These are phyloP conservation scores for Pheucticus melanocephalus DNA, from an alignment of 2,113 vertebrate genomes.

Conservation along the genomic window DNA sequence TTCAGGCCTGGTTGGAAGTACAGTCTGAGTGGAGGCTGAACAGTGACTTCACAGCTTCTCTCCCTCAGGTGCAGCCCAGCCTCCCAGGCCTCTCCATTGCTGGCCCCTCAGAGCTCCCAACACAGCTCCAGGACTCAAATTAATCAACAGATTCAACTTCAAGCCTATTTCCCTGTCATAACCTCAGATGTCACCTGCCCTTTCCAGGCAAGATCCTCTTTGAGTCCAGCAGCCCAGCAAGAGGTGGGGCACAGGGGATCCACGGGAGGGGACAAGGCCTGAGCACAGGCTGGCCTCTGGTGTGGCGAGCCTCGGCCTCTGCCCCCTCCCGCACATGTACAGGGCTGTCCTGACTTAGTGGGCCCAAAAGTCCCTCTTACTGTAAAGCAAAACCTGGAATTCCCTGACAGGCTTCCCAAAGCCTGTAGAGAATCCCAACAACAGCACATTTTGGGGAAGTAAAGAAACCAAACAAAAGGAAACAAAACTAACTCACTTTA, in stretches of 20 bases:
- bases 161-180: not conserved
- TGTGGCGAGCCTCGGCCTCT: rapidly evolving
- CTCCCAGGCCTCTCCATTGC: not conserved
- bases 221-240: not conserved
- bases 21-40: not conserved
- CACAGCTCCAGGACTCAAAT: not conserved
- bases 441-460: not conserved
- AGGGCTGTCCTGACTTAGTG: no score
- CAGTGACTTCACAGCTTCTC: rapidly evolving
- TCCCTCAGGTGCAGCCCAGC: not conserved
- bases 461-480: not conserved
- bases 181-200: not conserved
- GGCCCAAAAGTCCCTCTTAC: not conserved
- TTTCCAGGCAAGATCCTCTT: not conserved
- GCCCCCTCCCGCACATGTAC: not conserved
- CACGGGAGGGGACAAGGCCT: not conserved
- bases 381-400: not conserved
- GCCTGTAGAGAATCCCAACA: not conserved
- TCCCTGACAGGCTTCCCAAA: not conserved
- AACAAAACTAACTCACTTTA: not conserved
- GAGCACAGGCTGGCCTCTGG: not conserved
- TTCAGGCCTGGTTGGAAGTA: not conserved
- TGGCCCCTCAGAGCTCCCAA: not conserved
- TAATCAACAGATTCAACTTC: not conserved
- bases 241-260: rapidly evolving